Conservation (phyloP, 2,113 vertebrate genomes). For the Procapra przewalskii region DNA sequence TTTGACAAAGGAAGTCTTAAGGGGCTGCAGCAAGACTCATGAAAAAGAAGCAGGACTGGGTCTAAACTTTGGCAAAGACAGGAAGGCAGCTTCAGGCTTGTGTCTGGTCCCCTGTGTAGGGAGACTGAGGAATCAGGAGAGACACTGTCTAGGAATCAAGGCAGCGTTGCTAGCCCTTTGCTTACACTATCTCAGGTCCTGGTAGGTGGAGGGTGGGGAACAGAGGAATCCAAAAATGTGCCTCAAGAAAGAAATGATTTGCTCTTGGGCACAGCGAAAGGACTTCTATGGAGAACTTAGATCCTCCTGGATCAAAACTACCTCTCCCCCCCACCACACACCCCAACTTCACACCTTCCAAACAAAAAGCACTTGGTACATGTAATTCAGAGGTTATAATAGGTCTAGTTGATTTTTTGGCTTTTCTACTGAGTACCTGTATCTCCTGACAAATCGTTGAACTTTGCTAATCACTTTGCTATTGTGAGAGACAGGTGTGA, state of each 20-base stretch:
- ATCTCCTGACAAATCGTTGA: not conserved
- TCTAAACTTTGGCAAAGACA: not conserved
- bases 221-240: not conserved
- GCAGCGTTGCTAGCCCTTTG: not conserved
- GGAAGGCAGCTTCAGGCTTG: not conserved
- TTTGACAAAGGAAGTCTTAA: not conserved
- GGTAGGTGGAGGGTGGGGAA: not conserved
- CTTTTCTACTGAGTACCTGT: not conserved
- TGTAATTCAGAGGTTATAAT: not conserved
- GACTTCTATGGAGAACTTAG: not conserved
- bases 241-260: not conserved
- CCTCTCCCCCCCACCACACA: rapidly evolving
- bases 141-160: not conserved
- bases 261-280: rapidly evolving
- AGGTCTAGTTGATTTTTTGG: not conserved
- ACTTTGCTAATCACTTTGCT: not conserved
- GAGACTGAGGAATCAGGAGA: not conserved
- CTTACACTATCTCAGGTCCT: not conserved
- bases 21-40: not conserved
- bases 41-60: not conserved
- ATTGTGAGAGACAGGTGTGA: constrained; percentile 9
- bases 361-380: not conserved
- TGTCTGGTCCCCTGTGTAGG: no score
- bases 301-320: not conserved
- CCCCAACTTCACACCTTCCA: not conserved